phyloP scores from a whole-genome alignment of 2,113 vertebrate species.

The Scophthalmus maximus region DNA sequence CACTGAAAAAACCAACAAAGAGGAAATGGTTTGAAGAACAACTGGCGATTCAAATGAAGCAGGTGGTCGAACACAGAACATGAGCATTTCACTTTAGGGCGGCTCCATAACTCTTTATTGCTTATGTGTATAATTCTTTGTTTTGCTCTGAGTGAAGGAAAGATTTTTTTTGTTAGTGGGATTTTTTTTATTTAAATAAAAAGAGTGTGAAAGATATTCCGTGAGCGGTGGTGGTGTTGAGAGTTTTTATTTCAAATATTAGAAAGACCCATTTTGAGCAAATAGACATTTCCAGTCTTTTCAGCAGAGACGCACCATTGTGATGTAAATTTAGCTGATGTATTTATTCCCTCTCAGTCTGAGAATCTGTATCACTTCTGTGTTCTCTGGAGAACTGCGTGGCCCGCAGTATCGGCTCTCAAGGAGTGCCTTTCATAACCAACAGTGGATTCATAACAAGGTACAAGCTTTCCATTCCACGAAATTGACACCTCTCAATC shows the following conservation, averaged over 20 bases:
- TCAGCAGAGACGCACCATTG: not conserved
- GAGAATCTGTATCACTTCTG: not conserved
- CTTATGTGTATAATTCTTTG: no score
- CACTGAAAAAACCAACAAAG: no score
- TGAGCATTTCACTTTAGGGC: not conserved
- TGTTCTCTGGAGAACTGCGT: not conserved
- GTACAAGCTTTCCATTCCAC: no score
- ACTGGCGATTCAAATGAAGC: conserved; percentile 12
- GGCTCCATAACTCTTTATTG: not conserved
- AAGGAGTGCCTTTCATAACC: not conserved
- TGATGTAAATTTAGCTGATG: not conserved
- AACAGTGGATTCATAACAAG: conserved; percentile 2
- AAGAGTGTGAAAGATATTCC: not conserved
- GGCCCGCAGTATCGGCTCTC: not conserved
- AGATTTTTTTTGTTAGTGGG: not conserved
- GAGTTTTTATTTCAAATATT: not conserved
- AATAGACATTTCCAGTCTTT: not conserved
- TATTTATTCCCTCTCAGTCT: not conserved
- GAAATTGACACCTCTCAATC: no score
- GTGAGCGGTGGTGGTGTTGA: not conserved
- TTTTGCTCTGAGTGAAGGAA: no score
- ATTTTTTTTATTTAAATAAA: not conserved
- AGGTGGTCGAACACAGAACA: conserved; percentile 34
- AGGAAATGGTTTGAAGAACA: conserved; percentile 16
- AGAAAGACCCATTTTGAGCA: not conserved